Evolutionary conservation across 2,113 vertebrate species (phyloP).

Genomic region (Calyptommatus sinebrachiatus): DNA sequence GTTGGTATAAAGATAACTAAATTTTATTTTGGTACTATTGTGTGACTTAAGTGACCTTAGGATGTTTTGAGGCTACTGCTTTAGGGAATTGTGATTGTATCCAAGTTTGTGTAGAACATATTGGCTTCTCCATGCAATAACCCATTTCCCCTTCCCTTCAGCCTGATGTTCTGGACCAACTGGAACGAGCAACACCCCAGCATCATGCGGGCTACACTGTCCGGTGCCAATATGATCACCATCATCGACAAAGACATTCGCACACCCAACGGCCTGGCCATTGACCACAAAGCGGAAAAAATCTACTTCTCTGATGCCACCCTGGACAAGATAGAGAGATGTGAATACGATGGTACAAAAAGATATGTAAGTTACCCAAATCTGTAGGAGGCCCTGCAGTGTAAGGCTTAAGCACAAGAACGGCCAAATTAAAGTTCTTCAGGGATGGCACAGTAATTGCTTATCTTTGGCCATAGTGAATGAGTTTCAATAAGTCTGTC

Average conservation of each 20-base stretch:
- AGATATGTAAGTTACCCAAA: slow-evolving; percentile 81
- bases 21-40: too few relatives aligned
- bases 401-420: neutral
- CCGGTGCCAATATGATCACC: slow-evolving; percentile 87
- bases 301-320: slow-evolving; percentile 97
- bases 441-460: neutral
- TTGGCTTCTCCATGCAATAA: neutral
- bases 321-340: slow-evolving; percentile 94
- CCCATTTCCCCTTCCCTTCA: slow-evolving; percentile 41
- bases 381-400: neutral
- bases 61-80: too few relatives aligned
- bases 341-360: slow-evolving; percentile 90
- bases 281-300: slow-evolving; percentile 93
- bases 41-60: too few relatives aligned
- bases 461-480: neutral
- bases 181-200: slow-evolving; percentile 96
- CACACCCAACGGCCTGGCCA: slow-evolving; percentile 92
- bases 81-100: too few relatives aligned
- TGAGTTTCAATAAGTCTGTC: neutral
- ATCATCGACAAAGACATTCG: slow-evolving; percentile 93
- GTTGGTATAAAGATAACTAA: too few relatives aligned
- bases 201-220: slow-evolving; percentile 94
- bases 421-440: neutral
- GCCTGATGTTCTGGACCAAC: slow-evolving; percentile 99
- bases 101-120: neutral